Evolutionary conservation across 1,140 invertebrate genomes (phyloP).

Genomic region (Drosophila biarmipes): DNA sequence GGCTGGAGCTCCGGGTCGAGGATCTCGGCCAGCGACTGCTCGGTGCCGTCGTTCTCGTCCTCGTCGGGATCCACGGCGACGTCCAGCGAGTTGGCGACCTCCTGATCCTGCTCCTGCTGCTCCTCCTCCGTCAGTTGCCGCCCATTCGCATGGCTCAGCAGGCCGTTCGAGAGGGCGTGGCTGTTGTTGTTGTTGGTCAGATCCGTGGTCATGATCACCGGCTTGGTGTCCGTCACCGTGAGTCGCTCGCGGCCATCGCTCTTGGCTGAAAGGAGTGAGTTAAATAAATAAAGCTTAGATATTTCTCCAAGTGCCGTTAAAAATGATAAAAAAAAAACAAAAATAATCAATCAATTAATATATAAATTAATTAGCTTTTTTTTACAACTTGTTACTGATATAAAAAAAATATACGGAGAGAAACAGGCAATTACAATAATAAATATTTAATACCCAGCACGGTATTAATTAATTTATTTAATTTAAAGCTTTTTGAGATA

Average conservation of each 20-base stretch:
- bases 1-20: slow-evolving; percentile 92
- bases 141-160: slow-evolving; percentile 37
- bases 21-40: slow-evolving; percentile 90
- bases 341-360: no score
- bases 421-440: no score
- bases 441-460: no score
- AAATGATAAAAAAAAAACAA: no score
- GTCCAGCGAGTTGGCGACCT: slow-evolving; percentile 21
- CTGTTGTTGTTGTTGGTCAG: slow-evolving; percentile 57
- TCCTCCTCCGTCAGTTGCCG: background rate
- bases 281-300: no score
- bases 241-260: slow-evolving; percentile 80
- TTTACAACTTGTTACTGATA: no score
- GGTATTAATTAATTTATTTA: no score
- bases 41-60: slow-evolving; percentile 86
- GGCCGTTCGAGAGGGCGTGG: slow-evolving; percentile 43
- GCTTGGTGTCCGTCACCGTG: slow-evolving; percentile 79
- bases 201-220: slow-evolving; percentile 71
- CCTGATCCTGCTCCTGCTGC: slow-evolving; percentile 8
- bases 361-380: no score
- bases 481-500: no score
- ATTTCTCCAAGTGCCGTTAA: no score
- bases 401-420: no score
- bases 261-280: slow-evolving; percentile 56
- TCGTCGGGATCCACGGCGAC: slow-evolving; percentile 59